phyloP scores from a whole-genome alignment of 2,113 vertebrate species.

The Bagarius yarrelli region DNA sequence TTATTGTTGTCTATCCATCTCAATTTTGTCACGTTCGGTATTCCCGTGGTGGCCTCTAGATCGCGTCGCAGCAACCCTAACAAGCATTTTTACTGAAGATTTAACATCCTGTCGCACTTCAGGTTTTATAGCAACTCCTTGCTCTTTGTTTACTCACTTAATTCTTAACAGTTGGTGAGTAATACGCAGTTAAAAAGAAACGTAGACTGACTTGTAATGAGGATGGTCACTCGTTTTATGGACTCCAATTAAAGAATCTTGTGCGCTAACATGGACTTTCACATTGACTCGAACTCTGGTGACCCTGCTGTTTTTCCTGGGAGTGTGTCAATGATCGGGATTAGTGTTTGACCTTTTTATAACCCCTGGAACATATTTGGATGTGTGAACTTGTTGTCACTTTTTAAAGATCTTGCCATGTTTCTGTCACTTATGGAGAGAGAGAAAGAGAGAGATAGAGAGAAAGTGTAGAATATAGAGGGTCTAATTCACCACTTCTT shows the following conservation, averaged over 20 bases:
- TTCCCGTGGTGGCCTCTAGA: background rate
- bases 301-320: background rate
- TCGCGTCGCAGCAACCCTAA: background rate
- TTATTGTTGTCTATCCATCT: background rate
- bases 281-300: constrained; percentile 15
- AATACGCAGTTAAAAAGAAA: background rate
- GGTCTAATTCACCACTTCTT: background rate
- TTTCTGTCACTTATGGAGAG: background rate
- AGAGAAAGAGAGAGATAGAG: background rate
- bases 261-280: background rate
- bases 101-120: constrained; percentile 19
- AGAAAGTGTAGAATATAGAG: background rate
- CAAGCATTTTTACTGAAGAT: background rate
- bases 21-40: background rate
- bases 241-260: constrained; percentile 12
- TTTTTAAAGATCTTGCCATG: constrained; percentile 5
- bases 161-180: constrained; percentile 7
- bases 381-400: constrained; percentile 2
- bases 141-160: constrained; percentile 7
- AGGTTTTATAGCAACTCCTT: constrained; percentile 4
- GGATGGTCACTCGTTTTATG: constrained; percentile 6
- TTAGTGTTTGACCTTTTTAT: constrained; percentile 3
- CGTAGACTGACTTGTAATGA: background rate
- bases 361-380: background rate
- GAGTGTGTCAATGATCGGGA: constrained; percentile 18